Conservation (phyloP, 2,113 vertebrate species). For the Microtus ochrogaster region DNA sequence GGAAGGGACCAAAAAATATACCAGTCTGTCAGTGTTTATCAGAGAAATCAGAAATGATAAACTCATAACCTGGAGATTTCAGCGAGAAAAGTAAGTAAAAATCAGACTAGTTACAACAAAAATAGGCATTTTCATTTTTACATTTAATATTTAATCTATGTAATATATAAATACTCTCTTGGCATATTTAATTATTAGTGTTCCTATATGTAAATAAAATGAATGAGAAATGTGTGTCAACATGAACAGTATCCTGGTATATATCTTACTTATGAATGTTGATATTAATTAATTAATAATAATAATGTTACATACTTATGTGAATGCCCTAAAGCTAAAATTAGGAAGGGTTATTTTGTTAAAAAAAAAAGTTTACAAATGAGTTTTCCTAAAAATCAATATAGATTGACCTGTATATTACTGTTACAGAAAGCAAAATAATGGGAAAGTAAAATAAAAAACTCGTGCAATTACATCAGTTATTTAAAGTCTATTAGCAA, state of each 20-base stretch:
- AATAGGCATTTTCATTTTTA: slow-evolving; percentile 49
- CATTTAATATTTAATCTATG: slow-evolving; percentile 67
- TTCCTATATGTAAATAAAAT: slow-evolving; percentile 80
- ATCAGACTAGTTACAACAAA: slow-evolving; percentile 72
- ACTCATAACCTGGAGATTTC: slow-evolving; percentile 47
- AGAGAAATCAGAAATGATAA: slow-evolving; percentile 61
- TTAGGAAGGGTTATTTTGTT: slow-evolving; percentile 46
- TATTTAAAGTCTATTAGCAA: slow-evolving; percentile 31
- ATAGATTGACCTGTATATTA: not conserved
- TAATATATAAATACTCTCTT: slow-evolving; percentile 69
- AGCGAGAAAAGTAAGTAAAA: slow-evolving; percentile 73
- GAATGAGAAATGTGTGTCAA: slow-evolving; percentile 73
- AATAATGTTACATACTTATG: not conserved
- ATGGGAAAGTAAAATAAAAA: not conserved
- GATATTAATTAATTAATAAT: slow-evolving; percentile 69
- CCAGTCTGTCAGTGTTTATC: slow-evolving; percentile 53
- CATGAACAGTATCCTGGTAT: slow-evolving; percentile 29
- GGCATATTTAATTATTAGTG: slow-evolving; percentile 78
- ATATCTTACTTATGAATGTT: slow-evolving; percentile 53
- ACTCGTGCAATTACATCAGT: not conserved
- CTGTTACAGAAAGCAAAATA: not conserved
- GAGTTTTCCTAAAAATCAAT: not conserved
- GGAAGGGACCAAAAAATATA: slow-evolving; percentile 60
- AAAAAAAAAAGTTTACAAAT: slow-evolving; percentile 17
- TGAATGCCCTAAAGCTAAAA: slow-evolving; percentile 61